These are phyloP conservation scores for Eolophus roseicapilla DNA, from an alignment of 2,113 vertebrate species.

Conservation along the genomic window DNA sequence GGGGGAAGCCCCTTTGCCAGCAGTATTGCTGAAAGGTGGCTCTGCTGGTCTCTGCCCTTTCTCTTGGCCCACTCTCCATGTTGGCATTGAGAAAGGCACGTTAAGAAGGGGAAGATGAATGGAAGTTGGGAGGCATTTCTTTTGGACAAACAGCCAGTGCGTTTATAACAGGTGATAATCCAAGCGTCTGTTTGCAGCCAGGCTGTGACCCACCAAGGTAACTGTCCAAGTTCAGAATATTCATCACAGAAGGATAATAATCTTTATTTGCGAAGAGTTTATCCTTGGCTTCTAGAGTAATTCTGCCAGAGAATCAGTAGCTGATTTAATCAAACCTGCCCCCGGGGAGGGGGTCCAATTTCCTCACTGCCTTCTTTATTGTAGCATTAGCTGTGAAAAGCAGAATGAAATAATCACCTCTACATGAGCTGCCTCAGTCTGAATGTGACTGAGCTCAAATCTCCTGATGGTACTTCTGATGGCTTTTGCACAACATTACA, in stretches of 20 bases:
- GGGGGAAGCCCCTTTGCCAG: neutral
- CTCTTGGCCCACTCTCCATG: neutral
- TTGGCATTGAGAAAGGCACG: neutral
- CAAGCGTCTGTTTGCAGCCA: neutral
- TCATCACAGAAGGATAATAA: neutral
- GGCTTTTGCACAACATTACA: neutral
- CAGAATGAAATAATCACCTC: neutral
- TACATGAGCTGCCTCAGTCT: neutral
- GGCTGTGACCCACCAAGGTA: neutral
- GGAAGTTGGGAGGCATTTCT: neutral
- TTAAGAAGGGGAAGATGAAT: neutral
- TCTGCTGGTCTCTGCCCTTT: neutral
- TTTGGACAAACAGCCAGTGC: neutral
- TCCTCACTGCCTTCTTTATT: neutral
- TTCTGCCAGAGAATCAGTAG: neutral
- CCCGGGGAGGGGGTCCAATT: rapidly evolving
- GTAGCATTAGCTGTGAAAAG: neutral
- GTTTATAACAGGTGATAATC: neutral
- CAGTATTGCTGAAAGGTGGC: neutral
- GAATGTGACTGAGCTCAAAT: neutral
- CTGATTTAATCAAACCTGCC: neutral
- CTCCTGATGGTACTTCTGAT: neutral
- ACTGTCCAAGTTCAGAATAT: neutral
- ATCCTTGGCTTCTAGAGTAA: neutral
- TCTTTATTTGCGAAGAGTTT: neutral